These are phyloP conservation scores for Pantherophis guttatus DNA, from an alignment of 2,113 vertebrate species.

Conservation along the genomic window DNA sequence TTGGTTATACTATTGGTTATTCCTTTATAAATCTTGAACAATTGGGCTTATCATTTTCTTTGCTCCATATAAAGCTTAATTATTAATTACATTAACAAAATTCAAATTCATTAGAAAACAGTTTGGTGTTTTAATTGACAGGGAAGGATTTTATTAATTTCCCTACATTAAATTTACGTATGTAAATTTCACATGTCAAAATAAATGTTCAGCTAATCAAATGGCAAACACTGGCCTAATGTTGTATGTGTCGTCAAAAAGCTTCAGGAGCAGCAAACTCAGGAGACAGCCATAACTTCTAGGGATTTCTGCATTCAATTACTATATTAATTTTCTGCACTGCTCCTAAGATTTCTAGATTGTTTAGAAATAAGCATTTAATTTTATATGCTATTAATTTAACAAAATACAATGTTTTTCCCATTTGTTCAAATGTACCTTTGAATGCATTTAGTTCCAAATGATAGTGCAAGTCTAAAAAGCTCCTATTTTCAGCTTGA, in stretches of 20 bases:
- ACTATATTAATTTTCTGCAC: background rate
- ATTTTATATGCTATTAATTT: background rate
- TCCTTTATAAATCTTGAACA: background rate
- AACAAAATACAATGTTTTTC: background rate
- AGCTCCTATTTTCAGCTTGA: rapidly evolving
- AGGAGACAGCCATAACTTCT: background rate
- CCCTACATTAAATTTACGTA: background rate
- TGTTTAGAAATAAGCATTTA: background rate
- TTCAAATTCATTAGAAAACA: background rate
- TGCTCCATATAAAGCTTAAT: background rate
- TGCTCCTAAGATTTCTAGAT: background rate
- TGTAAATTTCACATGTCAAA: background rate
- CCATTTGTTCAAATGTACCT: background rate
- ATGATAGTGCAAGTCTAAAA: background rate
- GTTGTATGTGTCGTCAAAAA: background rate
- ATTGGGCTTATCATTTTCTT: background rate
- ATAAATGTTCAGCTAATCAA: background rate
- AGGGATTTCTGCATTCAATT: background rate
- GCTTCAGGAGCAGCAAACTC: slow-evolving; percentile 16
- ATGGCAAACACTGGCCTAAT: background rate
- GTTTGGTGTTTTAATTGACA: background rate
- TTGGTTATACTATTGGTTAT: background rate
- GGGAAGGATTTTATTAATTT: background rate
- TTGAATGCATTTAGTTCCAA: background rate
- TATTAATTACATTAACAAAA: background rate